Conservation (phyloP, 1,140 invertebrate genomes). For the Calephelis nemesis region DNA sequence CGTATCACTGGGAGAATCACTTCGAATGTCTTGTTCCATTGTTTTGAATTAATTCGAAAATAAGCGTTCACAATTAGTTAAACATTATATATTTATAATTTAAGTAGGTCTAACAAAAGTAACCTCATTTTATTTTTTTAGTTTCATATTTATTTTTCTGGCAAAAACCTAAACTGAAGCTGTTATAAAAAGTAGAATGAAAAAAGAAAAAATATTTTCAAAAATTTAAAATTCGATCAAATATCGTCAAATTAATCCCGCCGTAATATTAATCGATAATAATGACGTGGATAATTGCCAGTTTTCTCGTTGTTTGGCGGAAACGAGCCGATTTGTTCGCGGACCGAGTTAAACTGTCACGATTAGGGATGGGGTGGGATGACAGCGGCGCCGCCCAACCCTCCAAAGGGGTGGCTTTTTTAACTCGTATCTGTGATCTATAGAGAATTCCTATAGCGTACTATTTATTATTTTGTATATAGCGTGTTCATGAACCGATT, state of each 20-base stretch:
- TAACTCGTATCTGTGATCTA: conserved; percentile 23
- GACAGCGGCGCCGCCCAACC: conserved; percentile 31
- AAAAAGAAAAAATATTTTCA: neutral
- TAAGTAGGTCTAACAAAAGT: too few species aligned
- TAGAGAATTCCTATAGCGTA: conserved; percentile 20
- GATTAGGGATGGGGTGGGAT: conserved; percentile 36
- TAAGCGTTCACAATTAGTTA: conserved; percentile 8
- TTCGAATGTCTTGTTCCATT: conserved; percentile 67
- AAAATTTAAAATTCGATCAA: neutral
- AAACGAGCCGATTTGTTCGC: conserved; percentile 61
- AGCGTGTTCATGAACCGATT: neutral
- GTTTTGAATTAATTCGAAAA: conserved; percentile 26
- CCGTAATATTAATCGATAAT: conserved; percentile 39
- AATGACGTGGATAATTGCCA: conserved; percentile 46
- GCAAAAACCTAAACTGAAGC: neutral
- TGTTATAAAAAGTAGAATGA: neutral
- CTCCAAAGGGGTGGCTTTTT: conserved; percentile 29
- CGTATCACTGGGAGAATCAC: conserved; percentile 51
- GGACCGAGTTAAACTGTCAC: conserved; percentile 57
- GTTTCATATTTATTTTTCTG: neutral
- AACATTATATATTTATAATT: conserved; percentile 3
- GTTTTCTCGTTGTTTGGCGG: conserved; percentile 49
- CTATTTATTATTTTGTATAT: neutral
- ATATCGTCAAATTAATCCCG: neutral
- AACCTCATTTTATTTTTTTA: neutral